A percentile compares a stretch with the other conserved stretches of the same genome.
Conservation (phyloP, 2,113 vertebrate genomes). For the Peromyscus leucopus region DNA sequence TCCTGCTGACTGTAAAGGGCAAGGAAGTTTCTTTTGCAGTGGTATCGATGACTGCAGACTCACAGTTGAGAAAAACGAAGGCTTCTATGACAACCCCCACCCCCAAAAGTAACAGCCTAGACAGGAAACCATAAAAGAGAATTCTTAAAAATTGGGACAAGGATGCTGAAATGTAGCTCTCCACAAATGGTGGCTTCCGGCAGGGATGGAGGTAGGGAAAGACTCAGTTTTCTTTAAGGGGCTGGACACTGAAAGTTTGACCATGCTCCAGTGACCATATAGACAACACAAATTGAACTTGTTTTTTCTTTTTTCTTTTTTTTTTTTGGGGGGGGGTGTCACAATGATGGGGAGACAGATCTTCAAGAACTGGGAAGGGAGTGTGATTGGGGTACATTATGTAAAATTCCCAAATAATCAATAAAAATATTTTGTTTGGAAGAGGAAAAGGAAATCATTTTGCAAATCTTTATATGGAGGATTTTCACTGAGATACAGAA, state of each 20-base stretch:
- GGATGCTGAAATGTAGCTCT: too few relatives aligned
- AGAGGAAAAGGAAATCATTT: neutral
- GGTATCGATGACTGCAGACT: neutral
- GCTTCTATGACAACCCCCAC: neutral
- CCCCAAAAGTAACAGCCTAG: neutral
- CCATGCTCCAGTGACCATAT: too few relatives aligned
- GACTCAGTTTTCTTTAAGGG: too few relatives aligned
- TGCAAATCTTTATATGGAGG: conserved; percentile 5
- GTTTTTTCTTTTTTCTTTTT: too few relatives aligned
- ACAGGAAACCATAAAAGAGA: neutral
- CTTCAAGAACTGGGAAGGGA: neutral
- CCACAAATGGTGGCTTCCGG: too few relatives aligned
- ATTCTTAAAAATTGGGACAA: neutral
- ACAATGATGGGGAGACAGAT: too few relatives aligned
- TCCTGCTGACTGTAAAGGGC: neutral
- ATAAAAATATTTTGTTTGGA: neutral
- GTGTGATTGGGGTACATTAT: neutral
- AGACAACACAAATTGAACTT: too few relatives aligned
- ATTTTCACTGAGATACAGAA: conserved; percentile 4
- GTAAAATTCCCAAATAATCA: neutral
- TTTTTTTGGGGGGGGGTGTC: too few relatives aligned
- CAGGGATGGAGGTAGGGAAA: too few relatives aligned
- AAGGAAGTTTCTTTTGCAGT: neutral
- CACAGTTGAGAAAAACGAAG: neutral
- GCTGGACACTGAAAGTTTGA: too few relatives aligned